Percentiles rank a stretch among this genome's conserved stretches.
These are phyloP conservation scores for Tinamus major DNA, from an alignment of 2,797 vertebrate species.

Conservation along the genomic window DNA sequence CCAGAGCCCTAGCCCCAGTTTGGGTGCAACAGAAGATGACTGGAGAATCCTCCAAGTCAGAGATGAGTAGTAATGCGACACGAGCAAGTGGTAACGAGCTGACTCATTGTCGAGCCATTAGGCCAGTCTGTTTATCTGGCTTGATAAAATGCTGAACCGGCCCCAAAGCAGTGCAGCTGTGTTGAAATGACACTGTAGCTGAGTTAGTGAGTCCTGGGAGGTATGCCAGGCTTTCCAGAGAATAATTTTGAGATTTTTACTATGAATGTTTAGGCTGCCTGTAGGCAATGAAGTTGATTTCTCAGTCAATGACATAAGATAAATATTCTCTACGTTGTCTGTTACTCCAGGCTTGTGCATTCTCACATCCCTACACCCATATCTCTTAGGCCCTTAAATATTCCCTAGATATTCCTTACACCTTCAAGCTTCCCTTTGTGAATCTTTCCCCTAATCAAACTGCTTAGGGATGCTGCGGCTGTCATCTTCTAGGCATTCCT, in stretches of 20 bases:
- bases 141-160: neutral
- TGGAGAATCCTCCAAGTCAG: neutral
- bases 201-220: neutral
- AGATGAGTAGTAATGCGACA: rapidly evolving
- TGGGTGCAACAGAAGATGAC: neutral
- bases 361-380: neutral
- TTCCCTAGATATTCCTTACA: neutral
- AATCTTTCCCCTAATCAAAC: neutral
- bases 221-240: slow-evolving; percentile 3
- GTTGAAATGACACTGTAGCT: neutral
- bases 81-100: rapidly evolving
- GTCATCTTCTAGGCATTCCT: neutral
- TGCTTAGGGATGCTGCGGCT: neutral
- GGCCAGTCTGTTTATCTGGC: neutral
- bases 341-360: neutral
- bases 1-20: neutral
- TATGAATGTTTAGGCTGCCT: neutral
- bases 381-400: neutral
- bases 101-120: rapidly evolving
- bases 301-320: neutral
- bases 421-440: neutral
- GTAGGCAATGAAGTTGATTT: neutral
- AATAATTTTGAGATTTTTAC: neutral
- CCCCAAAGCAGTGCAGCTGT: neutral
- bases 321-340: neutral